Percentiles rank a stretch among this genome's conserved stretches.
phyloP scores from a whole-genome alignment of 2,113 vertebrate genomes.

The Phycodurus eques region DNA sequence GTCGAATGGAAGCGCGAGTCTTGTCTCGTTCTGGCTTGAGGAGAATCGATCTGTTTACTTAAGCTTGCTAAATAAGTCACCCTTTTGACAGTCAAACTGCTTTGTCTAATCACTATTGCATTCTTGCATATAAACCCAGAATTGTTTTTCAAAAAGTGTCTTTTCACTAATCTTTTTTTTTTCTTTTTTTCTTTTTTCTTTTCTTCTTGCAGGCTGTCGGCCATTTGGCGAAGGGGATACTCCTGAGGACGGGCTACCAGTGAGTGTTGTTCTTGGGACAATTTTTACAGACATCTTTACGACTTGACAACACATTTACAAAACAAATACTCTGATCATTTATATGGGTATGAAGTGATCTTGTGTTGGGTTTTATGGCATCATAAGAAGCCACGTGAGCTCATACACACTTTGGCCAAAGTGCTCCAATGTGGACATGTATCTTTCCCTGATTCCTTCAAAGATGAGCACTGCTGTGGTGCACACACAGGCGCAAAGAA shows the following conservation, averaged over 20 bases:
- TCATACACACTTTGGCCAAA: no score
- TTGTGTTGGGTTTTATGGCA: not conserved
- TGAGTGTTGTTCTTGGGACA: conserved; percentile 66
- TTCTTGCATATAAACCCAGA: not conserved
- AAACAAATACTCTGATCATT: not conserved
- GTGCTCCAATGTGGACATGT: no score
- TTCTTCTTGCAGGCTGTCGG: conserved; percentile 75
- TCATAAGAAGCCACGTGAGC: no score
- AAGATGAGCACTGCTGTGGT: no score
- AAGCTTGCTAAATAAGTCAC: not conserved
- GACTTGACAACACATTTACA: not conserved
- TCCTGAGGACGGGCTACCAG: conserved; percentile 83
- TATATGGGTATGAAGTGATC: not conserved
- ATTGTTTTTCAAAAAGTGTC: not conserved
- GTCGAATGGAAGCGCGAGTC: conserved; percentile 47
- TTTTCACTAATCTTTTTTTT: conserved; percentile 1
- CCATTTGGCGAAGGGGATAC: conserved; percentile 79
- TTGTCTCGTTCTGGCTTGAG: conserved; percentile 25
- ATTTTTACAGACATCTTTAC: not conserved
- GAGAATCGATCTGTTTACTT: conserved; percentile 21
- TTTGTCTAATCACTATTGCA: not conserved
- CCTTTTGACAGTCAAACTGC: not conserved
- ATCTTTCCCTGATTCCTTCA: no score
- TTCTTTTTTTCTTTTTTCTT: not conserved
- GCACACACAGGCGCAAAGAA: no score